These are phyloP conservation scores for Zaprionus nigranus DNA, from an alignment of 1,140 invertebrate species.

Conservation along the genomic window DNA sequence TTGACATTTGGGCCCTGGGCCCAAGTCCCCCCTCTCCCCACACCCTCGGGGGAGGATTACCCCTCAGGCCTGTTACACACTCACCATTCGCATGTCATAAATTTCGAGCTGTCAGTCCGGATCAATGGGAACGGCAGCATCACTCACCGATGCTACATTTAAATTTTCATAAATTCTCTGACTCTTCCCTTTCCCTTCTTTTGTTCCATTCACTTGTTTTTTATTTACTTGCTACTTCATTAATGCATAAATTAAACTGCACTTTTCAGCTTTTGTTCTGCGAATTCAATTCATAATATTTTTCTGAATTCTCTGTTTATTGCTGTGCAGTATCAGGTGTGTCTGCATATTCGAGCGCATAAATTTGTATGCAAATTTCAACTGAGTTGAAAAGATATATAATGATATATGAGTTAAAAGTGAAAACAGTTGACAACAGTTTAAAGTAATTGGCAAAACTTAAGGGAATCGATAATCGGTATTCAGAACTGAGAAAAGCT, in stretches of 20 bases:
- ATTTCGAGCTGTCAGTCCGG: slow-evolving; percentile 34
- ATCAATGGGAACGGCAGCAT: slow-evolving; percentile 18
- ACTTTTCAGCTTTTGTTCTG: slow-evolving; percentile 12
- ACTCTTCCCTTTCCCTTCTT: not conserved
- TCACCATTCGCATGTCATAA: slow-evolving; percentile 31
- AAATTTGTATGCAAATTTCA: not conserved
- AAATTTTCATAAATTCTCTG: slow-evolving; percentile 17
- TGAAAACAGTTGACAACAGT: no score
- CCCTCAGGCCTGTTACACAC: slow-evolving; percentile 20
- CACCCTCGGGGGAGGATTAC: not conserved
- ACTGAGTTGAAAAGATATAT: not conserved
- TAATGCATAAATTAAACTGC: slow-evolving; percentile 23
- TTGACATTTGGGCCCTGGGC: slow-evolving; percentile 56
- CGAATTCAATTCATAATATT: slow-evolving; percentile 12
- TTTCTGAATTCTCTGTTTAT: slow-evolving; percentile 1
- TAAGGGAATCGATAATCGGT: no score
- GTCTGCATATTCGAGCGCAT: not conserved
- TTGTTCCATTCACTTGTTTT: not conserved
- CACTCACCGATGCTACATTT: slow-evolving; percentile 16
- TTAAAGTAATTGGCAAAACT: no score
- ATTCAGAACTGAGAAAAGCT: no score
- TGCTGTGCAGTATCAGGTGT: not conserved
- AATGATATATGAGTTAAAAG: no score
- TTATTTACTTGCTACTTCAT: slow-evolving; percentile 8
- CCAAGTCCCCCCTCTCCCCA: not conserved